Evolutionary conservation across 35 echinoderm and acorn worm genomes (phyloP), one percentile per base, ranked within the genome.

Genomic region (Antedon bifida): DNA sequence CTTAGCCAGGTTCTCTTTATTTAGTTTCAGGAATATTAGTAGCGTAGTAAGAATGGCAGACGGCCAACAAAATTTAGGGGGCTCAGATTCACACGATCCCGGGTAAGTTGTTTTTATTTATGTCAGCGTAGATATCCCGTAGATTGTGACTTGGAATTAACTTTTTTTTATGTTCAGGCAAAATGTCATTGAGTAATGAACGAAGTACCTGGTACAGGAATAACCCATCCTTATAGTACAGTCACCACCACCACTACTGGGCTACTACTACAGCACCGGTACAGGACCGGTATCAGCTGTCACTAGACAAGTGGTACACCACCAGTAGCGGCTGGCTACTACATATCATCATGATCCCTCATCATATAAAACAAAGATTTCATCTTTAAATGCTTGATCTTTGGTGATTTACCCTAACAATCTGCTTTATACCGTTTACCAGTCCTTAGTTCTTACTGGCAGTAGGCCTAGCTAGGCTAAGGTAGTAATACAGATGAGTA

Each of bases 1-100:
- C 51, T 64, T 64, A 64, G 51, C 51, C 51, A 64, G 51, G 51
- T 64, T 64, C 51, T n/a, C n/a, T 64, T 64, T 64, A 64, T 64
- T 64, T 64, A 64, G 51, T 64, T 64, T 64, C 51, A 64, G 51
- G 51, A 64, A 64, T 64, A 64, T 64, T 64, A 64, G 51, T 64
- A 64, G 51, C 51, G 51, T 64, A 64, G 51, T 64, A 64, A 64
- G 51, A 64, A 64, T 64, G 51, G 51, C 51, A 21, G 51, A 64
- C 23, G 51, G 51, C 51, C 51, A 64, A 64, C 51, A 64, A 26
- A 64, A 64, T 64, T 64, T 64, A 64, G 51, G 51, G 51, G 51
- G 51, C 19, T 64, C 51, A 64, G 51, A 64, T 23, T 64, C 51
- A 64, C 51, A 64, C 51, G 51, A 64, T 64, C 51, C 51, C 51